Evolutionary conservation across 2,888 invertebrate genomes (phyloP), one percentile per base, ranked within the genome.

Genomic region (Bellardia bayeri): DNA sequence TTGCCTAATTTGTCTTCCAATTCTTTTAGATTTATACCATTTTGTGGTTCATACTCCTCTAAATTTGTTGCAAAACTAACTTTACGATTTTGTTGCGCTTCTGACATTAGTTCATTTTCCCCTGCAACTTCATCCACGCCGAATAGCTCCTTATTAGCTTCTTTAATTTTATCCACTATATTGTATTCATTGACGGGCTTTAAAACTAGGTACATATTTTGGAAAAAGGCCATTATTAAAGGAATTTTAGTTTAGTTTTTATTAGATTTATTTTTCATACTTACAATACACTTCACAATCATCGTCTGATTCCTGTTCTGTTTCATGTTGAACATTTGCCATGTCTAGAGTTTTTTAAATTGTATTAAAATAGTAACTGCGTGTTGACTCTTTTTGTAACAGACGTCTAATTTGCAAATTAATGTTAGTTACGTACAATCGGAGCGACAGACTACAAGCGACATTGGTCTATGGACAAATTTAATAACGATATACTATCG

Each of bases 161-260:
- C 94, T 90, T 94, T 94, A 16, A 95, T 94, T 92, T 94, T 95
- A 89, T 95, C 94, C 85, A 94, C 93, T 84, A 95, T 94, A 90
- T 95, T 94, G 90, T 95, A 95, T 68, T 94, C 95, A 85, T 94
- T 94, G 49, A 94, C 94, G 9, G 93, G 93, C 85, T 92, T 93
- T 63, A 93, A 90, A 89, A 93, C 93, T 93, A 45, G 13, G 3
- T 37, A 37, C 5, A 45, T 45, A 88, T 49, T 69, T 30, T 8
- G 87, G 76, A 54, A 69, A 61, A 42, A 58, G 16, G 74, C 16
- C 14, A 51, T n/a, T 51, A 51, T 6, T n/a, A 6, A n/a, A 51
- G 13, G 6, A 51, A 13, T 4, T 13, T 45, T 45, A 1, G 37
- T 45, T 14, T 51, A 14, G 8, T 16, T 42, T 40, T 49, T 42